A percentile compares a stretch with the other conserved stretches of the same genome.
These are phyloP conservation scores for Scrobipalpa atriplicella DNA, from an alignment of 2,888 invertebrate genomes.

Conservation along the genomic window DNA sequence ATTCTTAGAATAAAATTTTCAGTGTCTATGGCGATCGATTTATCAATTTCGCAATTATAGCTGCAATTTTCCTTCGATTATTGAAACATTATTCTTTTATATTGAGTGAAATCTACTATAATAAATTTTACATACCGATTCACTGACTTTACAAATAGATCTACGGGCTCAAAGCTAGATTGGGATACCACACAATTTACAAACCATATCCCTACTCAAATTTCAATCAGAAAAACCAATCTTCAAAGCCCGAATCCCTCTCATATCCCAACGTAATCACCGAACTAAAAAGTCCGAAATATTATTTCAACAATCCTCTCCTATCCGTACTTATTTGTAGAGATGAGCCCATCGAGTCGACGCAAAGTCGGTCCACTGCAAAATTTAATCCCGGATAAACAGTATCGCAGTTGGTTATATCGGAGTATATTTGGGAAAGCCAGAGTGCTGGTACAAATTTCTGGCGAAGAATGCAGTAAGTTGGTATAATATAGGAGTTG, in stretches of 20 bases:
- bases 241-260: background rate
- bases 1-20: no score
- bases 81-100: no score
- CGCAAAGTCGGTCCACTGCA: conserved; percentile 63
- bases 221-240: background rate
- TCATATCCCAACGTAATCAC: conserved; percentile 11
- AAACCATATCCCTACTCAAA: background rate
- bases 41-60: no score
- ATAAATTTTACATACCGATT: no score
- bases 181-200: no score
- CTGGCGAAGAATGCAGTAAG: conserved; percentile 26
- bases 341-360: conserved; percentile 53
- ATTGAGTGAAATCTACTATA: no score
- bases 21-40: no score
- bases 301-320: conserved; percentile 42
- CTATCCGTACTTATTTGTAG: conserved; percentile 55
- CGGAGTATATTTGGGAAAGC: conserved; percentile 32
- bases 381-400: conserved; percentile 75
- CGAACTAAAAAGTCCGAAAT: conserved; percentile 35
- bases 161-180: no score
- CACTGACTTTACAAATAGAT: no score
- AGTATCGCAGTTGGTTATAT: conserved; percentile 56
- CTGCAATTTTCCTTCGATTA: no score
- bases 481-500: background rate
- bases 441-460: conserved; percentile 38